phyloP scores from a whole-genome alignment of 2,113 vertebrate species.

The Seriola aureovittata region DNA sequence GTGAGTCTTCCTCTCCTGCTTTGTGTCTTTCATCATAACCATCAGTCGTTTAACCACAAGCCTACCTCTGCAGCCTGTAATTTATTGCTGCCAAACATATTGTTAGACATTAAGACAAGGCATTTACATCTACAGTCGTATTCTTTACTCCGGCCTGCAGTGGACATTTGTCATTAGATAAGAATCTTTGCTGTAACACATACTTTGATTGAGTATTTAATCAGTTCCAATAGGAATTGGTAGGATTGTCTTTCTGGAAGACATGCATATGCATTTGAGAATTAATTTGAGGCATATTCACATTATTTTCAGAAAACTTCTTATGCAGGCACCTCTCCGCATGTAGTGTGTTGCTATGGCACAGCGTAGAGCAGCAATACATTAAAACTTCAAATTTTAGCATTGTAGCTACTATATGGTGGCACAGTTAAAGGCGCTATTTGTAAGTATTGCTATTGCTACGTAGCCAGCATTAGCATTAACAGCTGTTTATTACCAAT shows the following conservation, averaged over 20 bases:
- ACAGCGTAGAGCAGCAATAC: not conserved
- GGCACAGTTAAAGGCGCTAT: too few relatives aligned
- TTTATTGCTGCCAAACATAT: not conserved
- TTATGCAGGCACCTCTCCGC: not conserved
- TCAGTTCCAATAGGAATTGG: not conserved
- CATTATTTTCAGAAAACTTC: not conserved
- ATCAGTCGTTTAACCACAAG: not conserved
- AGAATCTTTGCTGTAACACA: not conserved
- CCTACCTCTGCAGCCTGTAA: not conserved
- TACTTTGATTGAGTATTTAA: not conserved
- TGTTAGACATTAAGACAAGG: not conserved
- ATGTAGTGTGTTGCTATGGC: not conserved
- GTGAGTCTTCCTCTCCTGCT: slow-evolving; percentile 66
- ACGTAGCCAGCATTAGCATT: too few relatives aligned
- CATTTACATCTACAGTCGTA: not conserved
- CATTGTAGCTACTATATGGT: too few relatives aligned
- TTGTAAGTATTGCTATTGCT: too few relatives aligned
- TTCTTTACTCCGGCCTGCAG: not conserved
- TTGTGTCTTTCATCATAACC: not conserved
- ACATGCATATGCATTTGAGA: not conserved
- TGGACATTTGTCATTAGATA: not conserved
- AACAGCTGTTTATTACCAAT: too few relatives aligned
- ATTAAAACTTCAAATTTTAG: too few relatives aligned
- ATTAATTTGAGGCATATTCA: not conserved
- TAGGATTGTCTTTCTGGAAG: not conserved